A percentile compares a stretch with the other conserved stretches of the same genome.
phyloP scores from a whole-genome alignment of 1,140 invertebrate species.

The Mylabris phalerata region DNA sequence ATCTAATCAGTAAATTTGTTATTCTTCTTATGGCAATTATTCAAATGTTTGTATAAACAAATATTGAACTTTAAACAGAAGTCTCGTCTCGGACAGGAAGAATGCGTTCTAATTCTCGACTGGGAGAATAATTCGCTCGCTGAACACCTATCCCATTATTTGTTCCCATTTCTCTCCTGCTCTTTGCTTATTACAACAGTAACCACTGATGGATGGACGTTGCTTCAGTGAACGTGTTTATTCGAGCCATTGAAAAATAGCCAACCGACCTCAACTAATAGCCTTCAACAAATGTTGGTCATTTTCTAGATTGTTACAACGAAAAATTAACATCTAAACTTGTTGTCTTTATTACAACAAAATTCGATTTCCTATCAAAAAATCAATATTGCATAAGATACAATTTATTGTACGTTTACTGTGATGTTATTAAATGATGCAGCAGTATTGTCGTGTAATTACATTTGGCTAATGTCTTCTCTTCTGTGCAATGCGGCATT shows the following conservation, averaged over 20 bases:
- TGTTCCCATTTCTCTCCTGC: slow-evolving; percentile 8
- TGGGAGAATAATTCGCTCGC: slow-evolving; percentile 27
- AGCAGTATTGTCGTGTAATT: slow-evolving; percentile 13
- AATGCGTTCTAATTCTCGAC: slow-evolving; percentile 27
- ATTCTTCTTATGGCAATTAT: too few species aligned
- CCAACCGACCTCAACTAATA: slow-evolving; percentile 21
- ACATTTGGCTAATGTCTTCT: not conserved
- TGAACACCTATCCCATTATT: slow-evolving; percentile 32
- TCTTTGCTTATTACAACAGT: slow-evolving; percentile 23
- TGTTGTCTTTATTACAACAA: not conserved
- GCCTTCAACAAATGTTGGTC: not conserved
- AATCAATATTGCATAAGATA: not conserved
- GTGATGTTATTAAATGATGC: slow-evolving; percentile 7
- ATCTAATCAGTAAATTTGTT: not conserved
- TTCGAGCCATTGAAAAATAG: slow-evolving; percentile 26
- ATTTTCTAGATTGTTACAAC: not conserved
- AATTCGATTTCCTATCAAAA: too few species aligned
- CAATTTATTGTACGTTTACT: not conserved
- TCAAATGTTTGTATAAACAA: too few species aligned
- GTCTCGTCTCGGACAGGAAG: slow-evolving; percentile 23
- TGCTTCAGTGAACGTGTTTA: slow-evolving; percentile 25
- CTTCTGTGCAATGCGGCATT: too few species aligned
- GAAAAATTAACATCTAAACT: not conserved
- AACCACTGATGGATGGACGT: slow-evolving; percentile 28
- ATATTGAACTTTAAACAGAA: too few species aligned